phyloP scores from a whole-genome alignment of 2,888 invertebrate genomes.

The Campopleginae sp. region DNA sequence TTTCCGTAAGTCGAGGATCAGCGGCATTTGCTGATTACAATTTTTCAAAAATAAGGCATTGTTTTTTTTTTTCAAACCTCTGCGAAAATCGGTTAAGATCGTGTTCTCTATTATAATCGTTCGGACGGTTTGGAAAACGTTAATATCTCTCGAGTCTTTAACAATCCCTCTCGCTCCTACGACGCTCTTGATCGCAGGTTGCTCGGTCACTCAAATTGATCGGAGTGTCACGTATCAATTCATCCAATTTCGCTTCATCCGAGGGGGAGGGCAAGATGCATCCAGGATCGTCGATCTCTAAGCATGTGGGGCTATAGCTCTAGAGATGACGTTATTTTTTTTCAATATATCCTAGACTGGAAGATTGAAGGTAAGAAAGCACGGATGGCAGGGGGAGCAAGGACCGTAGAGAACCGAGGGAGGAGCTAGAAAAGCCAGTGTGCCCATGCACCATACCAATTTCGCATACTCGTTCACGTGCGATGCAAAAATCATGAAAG shows the following conservation, averaged over 20 bases:
- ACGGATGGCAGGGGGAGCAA: constrained; percentile 52
- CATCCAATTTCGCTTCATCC: constrained; percentile 29
- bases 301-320: constrained; percentile 1
- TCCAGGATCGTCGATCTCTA: not conserved
- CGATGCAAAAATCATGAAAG: constrained; percentile 64
- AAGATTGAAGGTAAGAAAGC: constrained; percentile 64
- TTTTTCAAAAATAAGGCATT: no score
- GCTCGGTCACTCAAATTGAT: not conserved
- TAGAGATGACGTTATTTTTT: constrained; percentile 60
- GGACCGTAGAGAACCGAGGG: constrained; percentile 17
- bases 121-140: not conserved
- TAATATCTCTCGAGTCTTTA: not conserved
- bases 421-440: constrained; percentile 47
- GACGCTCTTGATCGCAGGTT: not conserved
- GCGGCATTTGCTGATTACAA: no score
- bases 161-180: not conserved
- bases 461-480: constrained; percentile 65
- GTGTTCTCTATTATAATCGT: not conserved
- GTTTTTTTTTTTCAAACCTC: no score
- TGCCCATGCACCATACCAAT: constrained; percentile 62
- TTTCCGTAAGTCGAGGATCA: no score
- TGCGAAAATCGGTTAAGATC: not conserved
- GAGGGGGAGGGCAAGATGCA: not conserved
- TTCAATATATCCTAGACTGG: constrained; percentile 63
- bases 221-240: constrained; percentile 37